These are phyloP conservation scores for Chelonoidis abingdonii DNA, from an alignment of 2,113 vertebrate species.

Conservation along the genomic window DNA sequence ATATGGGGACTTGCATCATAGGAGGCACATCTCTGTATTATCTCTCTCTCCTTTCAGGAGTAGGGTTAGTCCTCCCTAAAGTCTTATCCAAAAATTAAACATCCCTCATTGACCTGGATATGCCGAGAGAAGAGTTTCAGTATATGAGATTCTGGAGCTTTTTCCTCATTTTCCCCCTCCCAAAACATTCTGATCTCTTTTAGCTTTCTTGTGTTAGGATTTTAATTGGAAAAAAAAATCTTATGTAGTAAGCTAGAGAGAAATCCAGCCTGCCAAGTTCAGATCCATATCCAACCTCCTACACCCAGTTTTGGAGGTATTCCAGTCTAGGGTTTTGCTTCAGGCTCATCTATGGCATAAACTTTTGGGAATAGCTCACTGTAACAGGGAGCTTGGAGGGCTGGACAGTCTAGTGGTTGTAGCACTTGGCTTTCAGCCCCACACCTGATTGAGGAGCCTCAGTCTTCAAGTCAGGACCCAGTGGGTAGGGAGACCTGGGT, in stretches of 20 bases:
- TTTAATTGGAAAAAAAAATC: neutral
- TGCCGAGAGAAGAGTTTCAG: neutral
- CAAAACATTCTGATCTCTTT: neutral
- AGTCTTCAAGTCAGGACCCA: too few relatives aligned
- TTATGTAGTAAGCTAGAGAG: neutral
- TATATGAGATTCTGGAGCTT: neutral
- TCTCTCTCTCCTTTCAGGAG: neutral
- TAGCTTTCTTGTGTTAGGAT: neutral
- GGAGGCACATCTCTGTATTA: neutral
- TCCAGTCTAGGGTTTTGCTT: neutral
- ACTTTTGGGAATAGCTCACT: rapidly evolving
- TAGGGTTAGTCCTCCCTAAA: neutral
- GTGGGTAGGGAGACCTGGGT: too few relatives aligned
- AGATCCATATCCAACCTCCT: neutral
- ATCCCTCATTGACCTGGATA: neutral
- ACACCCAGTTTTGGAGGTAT: neutral
- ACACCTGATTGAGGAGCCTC: too few relatives aligned
- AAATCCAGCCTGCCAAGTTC: neutral
- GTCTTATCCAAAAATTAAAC: neutral
- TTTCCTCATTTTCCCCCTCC: neutral
- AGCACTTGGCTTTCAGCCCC: too few relatives aligned
- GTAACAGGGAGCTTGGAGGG: too few relatives aligned
- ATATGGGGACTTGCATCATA: neutral
- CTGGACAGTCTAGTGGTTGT: too few relatives aligned
- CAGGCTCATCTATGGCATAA: neutral